Evolutionary conservation across 2,888 invertebrate species (phyloP).

Genomic region (Periphyllus acericola): DNA sequence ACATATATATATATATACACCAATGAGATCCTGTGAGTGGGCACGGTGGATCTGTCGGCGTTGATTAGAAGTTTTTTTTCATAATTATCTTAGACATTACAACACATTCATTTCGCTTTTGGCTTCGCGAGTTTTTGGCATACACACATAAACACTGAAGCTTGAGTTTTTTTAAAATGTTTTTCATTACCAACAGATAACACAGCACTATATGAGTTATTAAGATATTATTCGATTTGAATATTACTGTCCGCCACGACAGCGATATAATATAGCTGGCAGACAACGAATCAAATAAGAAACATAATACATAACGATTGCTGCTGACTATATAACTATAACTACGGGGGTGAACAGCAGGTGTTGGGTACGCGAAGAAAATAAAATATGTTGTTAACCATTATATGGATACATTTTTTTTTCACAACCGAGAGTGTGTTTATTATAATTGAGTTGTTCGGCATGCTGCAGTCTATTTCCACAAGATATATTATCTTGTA

Average conservation of each 20-base stretch:
- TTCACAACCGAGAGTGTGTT: slow-evolving; percentile 47
- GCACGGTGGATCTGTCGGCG: neutral
- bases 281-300: slow-evolving; percentile 40
- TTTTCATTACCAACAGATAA: neutral
- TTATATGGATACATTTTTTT: slow-evolving; percentile 47
- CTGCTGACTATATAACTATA: slow-evolving; percentile 23
- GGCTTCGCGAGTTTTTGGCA: neutral
- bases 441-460: slow-evolving; percentile 62
- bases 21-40: neutral
- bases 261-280: slow-evolving; percentile 20
- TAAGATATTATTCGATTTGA: slow-evolving; percentile 9
- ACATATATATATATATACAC: neutral
- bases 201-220: neutral
- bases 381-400: slow-evolving; percentile 61
- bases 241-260: neutral
- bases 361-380: slow-evolving; percentile 55
- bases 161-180: neutral
- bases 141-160: neutral
- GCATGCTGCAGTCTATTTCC: slow-evolving; percentile 45
- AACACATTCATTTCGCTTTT: neutral
- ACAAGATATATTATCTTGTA: slow-evolving; percentile 52
- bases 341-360: slow-evolving; percentile 61
- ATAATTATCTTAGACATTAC: no score
- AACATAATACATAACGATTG: slow-evolving; percentile 10
- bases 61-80: neutral